Evolutionary conservation across 2,113 vertebrate genomes (phyloP), one percentile per base, ranked within the genome.

Genomic region (Myanophis thanlyinensis): DNA sequence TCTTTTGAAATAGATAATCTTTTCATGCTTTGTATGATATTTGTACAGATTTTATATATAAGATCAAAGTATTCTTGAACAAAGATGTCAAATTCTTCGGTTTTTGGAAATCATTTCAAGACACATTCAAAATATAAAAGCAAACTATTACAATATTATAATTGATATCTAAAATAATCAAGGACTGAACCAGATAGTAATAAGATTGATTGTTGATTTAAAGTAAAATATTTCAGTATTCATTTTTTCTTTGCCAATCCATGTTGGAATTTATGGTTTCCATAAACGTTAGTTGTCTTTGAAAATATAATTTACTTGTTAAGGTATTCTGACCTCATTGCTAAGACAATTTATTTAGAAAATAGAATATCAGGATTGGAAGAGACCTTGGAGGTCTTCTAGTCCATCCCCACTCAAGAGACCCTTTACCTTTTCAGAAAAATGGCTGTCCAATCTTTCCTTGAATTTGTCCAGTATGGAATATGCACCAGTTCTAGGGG

Each of bases 221-320:
- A 11, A 47, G 15, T 85, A 47, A 84, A 30, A 2, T 51, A 56
- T 86, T 93, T 93, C 11, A 62, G 44, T 44, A 53, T 88, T 94
- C 44, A 35, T 3, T 92, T 95, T 90, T 89, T 20, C n/a, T 95
- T 94, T 92, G 10, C 20, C 40, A 51, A 48, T 67, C 4, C 8
- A 51, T 44, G 20, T 62, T 48, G 20, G 84, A 62, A 22, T 47
- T 91, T 30, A 48, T 87, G 46, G 20, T 25, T 91, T 87, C n/a
- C 22, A 62, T 67, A 12, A 84, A 51, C 35, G 18, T 46, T 44
- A 90, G 6, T 18, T 2, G 8, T 84, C 5, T 90, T 49, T 91
- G 47, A 62, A 62, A 59, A 62, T 35, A 1, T 5, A 6, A 46
- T 35, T 25, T 18, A 27, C 35, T 40, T 62, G 25, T 46, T 62